Base-by-base conservation (phyloP, 2,113 vertebrate species). In the Pollachius pollachius region DNA sequence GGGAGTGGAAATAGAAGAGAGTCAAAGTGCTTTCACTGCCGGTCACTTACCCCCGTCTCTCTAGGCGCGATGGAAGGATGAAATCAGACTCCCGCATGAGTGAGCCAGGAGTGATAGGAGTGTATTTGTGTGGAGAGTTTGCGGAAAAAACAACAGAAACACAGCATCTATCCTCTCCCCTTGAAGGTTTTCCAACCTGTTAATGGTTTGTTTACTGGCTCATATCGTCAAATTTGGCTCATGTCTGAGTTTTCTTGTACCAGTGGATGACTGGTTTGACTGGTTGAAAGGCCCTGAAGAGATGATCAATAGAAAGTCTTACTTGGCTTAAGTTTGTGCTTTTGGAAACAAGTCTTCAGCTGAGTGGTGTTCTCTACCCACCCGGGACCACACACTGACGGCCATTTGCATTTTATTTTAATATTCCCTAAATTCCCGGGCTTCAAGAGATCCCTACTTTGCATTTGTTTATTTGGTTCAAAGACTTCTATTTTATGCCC, bases 401-500 rank as follows among this genome's bases (percentile, higher is more conserved):
- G 15, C 52, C 67, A 87, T 88, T 87, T 85, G 81, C 84, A 85
- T 87, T 88, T 81, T 58, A 2, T 75, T 85, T 87, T 76, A 72
- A 84, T 83, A 84, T 80, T 88, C 78, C 76, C 69, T 72, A 61
- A 78, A 77, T 77, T 85, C 72, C 61, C 79, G 74, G 75, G 81
- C 82, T 85, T 76, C 57, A 81, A 83, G 73, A 76, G 73, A 84
- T 75, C 79, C 76, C 79, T 77, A 57, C 76, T 86, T 85, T 86
- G 79, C 78, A 83, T 88, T 83, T 87, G 70, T 87, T 87, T 88
- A 86, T 86, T 84, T 77, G 69, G 79, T 85, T 89, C 85, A 87
- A 87, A 83, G 84, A 77, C 67, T 19, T 70, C 70, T 76, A 63
- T 56, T 25, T 80, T 81, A 56, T 34, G 79, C 76, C 73, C 76